Percentiles rank a stretch among this genome's conserved stretches.
These are phyloP conservation scores for Argopecten irradians DNA, from an alignment of 1,140 invertebrate species.

Conservation along the genomic window DNA sequence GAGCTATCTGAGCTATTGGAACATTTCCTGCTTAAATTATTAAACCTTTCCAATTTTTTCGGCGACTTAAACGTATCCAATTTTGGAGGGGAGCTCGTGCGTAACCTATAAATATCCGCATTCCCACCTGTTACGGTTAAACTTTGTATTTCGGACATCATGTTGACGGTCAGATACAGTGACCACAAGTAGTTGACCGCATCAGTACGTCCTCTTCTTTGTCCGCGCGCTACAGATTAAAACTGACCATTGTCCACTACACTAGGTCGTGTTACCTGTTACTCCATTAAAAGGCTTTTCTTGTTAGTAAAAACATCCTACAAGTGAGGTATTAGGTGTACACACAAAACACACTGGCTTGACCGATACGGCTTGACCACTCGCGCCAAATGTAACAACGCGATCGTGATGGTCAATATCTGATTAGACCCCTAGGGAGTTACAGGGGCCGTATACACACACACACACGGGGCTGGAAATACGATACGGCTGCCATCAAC, in stretches of 20 bases:
- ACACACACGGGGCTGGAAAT: not conserved
- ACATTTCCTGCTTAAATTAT: constrained; percentile 8
- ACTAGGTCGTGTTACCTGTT: not conserved
- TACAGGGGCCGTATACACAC: not conserved
- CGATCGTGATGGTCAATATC: not conserved
- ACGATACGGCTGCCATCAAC: not conserved
- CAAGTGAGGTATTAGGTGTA: not conserved
- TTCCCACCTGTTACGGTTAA: not conserved
- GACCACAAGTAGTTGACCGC: not conserved
- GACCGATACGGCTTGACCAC: not conserved
- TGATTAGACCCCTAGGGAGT: constrained; percentile 3
- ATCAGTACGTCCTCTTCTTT: not conserved
- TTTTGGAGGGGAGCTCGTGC: not conserved
- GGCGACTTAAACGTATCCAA: not conserved
- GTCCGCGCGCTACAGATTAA: not conserved
- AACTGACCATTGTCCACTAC: not conserved
- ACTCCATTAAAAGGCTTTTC: not conserved
- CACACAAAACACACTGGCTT: not conserved
- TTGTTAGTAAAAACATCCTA: not conserved
- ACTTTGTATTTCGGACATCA: constrained; percentile 3
- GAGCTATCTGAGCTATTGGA: not conserved
- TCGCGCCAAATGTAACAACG: not conserved
- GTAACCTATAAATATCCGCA: not conserved
- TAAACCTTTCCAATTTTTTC: constrained; percentile 3
- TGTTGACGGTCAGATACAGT: not conserved